Conservation (phyloP, 2,888 invertebrate genomes). For the Loripinus fragilis region DNA sequence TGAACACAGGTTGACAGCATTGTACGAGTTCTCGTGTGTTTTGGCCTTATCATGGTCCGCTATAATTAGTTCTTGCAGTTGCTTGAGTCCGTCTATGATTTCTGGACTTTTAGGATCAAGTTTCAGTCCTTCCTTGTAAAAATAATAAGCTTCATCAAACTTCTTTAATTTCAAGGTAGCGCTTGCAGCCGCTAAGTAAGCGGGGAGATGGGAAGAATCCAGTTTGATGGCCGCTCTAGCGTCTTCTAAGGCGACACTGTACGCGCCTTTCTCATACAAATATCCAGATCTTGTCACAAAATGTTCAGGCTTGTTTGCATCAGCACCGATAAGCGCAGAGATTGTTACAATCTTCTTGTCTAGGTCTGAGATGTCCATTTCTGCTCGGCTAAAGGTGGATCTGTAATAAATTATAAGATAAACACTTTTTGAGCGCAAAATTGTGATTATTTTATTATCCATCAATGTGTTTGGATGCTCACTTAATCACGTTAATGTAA, state of each 20-base stretch:
- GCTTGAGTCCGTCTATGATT: slow-evolving; percentile 65
- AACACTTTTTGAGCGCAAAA: no score
- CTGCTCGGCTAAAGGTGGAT: no score
- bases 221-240: slow-evolving; percentile 61
- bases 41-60: slow-evolving; percentile 59
- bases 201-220: slow-evolving; percentile 43
- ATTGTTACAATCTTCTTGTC: slow-evolving; percentile 42
- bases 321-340: slow-evolving; percentile 31
- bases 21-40: slow-evolving; percentile 66
- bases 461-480: no score
- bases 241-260: slow-evolving; percentile 59
- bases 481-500: no score
- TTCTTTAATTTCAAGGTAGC: slow-evolving; percentile 61
- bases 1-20: slow-evolving; percentile 71
- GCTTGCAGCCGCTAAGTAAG: slow-evolving; percentile 63
- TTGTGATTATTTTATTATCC: no score
- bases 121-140: slow-evolving; percentile 70
- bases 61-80: slow-evolving; percentile 68
- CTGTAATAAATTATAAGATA: no score
- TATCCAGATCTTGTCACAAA: slow-evolving; percentile 36
- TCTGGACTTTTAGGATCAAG: slow-evolving; percentile 64
- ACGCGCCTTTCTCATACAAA: slow-evolving; percentile 36
- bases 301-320: slow-evolving; percentile 23
- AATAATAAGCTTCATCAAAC: slow-evolving; percentile 70
- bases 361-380: slow-evolving; percentile 16